These are phyloP conservation scores for Nephrotoma flavescens DNA, from an alignment of 2,888 invertebrate genomes.

Conservation along the genomic window DNA sequence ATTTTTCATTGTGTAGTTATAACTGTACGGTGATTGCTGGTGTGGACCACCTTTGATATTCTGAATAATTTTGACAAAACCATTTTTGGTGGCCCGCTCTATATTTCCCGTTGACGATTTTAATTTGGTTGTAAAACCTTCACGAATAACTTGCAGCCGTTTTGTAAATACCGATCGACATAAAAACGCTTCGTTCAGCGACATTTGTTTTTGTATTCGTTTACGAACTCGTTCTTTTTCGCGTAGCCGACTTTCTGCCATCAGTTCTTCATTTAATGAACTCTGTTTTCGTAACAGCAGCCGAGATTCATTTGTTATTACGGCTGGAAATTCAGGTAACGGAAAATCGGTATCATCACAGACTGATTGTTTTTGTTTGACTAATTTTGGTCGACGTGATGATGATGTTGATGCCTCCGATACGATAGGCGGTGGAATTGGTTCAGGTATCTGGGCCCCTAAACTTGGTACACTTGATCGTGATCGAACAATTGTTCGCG, in stretches of 20 bases:
- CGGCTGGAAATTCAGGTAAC: constrained; percentile 23
- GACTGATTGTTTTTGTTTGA: constrained; percentile 76
- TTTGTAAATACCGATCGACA: constrained; percentile 35
- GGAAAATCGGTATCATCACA: constrained; percentile 46
- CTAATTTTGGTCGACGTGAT: constrained; percentile 45
- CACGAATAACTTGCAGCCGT: constrained; percentile 29
- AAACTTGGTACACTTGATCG: constrained; percentile 62
- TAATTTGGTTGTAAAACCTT: constrained; percentile 68
- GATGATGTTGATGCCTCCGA: constrained; percentile 4
- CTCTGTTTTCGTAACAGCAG: constrained; percentile 47
- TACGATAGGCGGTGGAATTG: constrained; percentile 9
- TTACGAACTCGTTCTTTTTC: constrained; percentile 70
- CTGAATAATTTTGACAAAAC: constrained; percentile 71
- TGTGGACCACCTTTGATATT: constrained; percentile 42
- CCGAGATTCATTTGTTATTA: constrained; percentile 27
- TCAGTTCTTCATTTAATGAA: constrained; percentile 76
- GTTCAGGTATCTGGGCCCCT: constrained; percentile 24
- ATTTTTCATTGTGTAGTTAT: background rate
- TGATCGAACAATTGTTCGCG: constrained; percentile 54
- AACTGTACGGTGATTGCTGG: constrained; percentile 10
- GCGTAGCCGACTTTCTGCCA: constrained; percentile 69
- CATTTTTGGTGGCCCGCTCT: constrained; percentile 69
- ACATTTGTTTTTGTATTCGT: constrained; percentile 80
- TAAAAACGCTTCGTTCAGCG: constrained; percentile 73
- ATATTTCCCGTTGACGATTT: constrained; percentile 71